phyloP scores from a whole-genome alignment of 2,113 vertebrate genomes.

The Ranitomeya variabilis region DNA sequence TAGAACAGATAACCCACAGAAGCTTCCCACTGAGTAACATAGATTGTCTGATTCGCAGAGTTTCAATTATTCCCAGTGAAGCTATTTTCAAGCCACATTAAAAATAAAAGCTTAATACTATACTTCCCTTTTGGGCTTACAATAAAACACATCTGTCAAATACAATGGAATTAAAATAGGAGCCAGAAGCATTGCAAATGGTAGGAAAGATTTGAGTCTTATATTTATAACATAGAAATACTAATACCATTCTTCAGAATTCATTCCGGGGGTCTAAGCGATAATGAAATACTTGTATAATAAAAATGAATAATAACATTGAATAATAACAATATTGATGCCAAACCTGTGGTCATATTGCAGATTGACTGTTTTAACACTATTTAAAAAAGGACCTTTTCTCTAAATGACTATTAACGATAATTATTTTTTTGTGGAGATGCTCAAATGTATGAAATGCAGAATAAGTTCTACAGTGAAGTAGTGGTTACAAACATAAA shows the following conservation, averaged over 20 bases:
- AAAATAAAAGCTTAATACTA: conserved; percentile 29
- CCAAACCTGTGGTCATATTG: background rate
- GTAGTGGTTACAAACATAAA: too few species aligned
- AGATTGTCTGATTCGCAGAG: background rate
- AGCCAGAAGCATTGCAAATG: conserved; percentile 3
- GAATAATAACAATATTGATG: background rate
- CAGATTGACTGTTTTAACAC: background rate
- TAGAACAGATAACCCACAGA: conserved; percentile 7
- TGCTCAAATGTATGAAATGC: too few species aligned
- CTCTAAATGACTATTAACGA: too few species aligned
- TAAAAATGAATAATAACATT: background rate
- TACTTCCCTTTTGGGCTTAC: background rate
- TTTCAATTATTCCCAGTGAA: conserved; percentile 7
- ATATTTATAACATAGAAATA: background rate
- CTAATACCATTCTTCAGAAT: background rate
- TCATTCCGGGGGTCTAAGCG: background rate
- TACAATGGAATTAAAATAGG: background rate
- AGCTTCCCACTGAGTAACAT: conserved; percentile 14
- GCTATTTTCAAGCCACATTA: background rate
- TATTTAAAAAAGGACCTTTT: background rate
- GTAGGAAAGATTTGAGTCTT: background rate
- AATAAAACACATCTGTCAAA: conserved; percentile 16
- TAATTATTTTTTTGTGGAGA: too few species aligned
- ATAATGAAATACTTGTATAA: background rate
- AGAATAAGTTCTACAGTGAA: too few species aligned